These are phyloP conservation scores for Bos javanicus DNA, from an alignment of 2,113 vertebrate species.

Conservation along the genomic window DNA sequence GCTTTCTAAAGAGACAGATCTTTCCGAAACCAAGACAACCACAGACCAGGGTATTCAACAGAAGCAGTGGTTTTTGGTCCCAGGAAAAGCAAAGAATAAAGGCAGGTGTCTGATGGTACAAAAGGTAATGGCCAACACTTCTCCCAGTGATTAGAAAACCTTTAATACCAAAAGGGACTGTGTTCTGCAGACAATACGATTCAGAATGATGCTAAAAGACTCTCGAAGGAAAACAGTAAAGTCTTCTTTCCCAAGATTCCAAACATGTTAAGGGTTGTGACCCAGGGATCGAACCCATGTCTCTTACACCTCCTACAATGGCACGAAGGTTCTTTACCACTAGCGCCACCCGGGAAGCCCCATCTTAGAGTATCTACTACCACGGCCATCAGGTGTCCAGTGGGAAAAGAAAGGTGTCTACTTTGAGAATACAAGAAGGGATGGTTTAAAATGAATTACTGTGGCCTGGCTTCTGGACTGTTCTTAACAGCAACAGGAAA, in stretches of 20 bases:
- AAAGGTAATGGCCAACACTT: constrained; percentile 12
- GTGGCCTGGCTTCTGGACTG: not conserved
- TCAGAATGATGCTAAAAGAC: not conserved
- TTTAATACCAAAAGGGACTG: not conserved
- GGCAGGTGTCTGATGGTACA: not conserved
- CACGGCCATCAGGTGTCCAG: not conserved
- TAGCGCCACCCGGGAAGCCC: not conserved
- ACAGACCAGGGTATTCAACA: not conserved
- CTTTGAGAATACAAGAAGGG: not conserved
- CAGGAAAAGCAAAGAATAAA: constrained; percentile 24
- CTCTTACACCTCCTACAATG: not conserved
- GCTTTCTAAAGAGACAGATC: not conserved
- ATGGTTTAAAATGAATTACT: not conserved
- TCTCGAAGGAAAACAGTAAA: not conserved
- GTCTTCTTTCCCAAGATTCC: not conserved
- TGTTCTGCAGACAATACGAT: not conserved
- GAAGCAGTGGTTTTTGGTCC: not conserved
- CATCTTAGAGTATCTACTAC: not conserved
- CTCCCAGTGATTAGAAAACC: constrained; percentile 6
- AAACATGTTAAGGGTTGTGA: not conserved
- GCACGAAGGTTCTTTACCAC: not conserved
- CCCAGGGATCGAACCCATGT: not conserved
- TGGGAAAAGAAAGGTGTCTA: not conserved
- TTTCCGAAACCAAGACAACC: constrained; percentile 21
- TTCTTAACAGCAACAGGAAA: not conserved